These are phyloP conservation scores for Exephanes ischioxanthus DNA, from an alignment of 2,888 invertebrate species.

Conservation along the genomic window DNA sequence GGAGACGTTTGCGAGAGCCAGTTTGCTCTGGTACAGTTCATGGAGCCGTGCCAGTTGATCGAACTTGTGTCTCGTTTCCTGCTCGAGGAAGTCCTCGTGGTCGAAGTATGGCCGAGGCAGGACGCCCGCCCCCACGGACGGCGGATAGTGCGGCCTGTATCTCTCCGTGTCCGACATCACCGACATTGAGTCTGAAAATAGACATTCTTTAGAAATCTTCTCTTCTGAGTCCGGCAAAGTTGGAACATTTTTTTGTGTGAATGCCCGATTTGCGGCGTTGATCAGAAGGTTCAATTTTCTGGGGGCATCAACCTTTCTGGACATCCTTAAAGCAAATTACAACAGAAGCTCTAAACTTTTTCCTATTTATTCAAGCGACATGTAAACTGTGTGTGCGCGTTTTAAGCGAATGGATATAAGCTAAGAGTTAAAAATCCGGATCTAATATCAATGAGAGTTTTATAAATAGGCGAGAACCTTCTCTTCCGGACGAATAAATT, in stretches of 20 bases:
- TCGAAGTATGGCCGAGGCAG: conserved; percentile 83
- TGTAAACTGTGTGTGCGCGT: neutral
- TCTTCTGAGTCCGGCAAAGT: neutral
- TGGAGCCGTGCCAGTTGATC: conserved; percentile 93
- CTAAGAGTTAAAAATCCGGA: too few relatives aligned
- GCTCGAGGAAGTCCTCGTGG: conserved; percentile 86
- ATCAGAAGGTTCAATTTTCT: neutral
- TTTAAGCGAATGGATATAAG: neutral
- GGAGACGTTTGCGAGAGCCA: conserved; percentile 91
- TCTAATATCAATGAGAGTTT: too few relatives aligned
- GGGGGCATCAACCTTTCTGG: too few relatives aligned
- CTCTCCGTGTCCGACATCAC: conserved; percentile 84
- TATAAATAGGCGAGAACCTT: neutral
- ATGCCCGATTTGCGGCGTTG: too few relatives aligned
- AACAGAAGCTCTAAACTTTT: neutral
- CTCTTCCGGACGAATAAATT: neutral
- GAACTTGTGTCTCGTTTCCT: conserved; percentile 87
- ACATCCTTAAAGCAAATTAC: too few relatives aligned
- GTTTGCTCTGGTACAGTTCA: conserved; percentile 92
- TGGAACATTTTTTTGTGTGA: neutral
- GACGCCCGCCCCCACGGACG: conserved; percentile 79
- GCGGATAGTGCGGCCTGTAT: conserved; percentile 82
- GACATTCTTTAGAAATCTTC: neutral
- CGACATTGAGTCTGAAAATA: conserved; percentile 85
- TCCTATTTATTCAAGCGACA: neutral